Evolutionary conservation across 2,797 vertebrate genomes (phyloP), one percentile per base, ranked within the genome.

Genomic region (Cyprinella venusta): DNA sequence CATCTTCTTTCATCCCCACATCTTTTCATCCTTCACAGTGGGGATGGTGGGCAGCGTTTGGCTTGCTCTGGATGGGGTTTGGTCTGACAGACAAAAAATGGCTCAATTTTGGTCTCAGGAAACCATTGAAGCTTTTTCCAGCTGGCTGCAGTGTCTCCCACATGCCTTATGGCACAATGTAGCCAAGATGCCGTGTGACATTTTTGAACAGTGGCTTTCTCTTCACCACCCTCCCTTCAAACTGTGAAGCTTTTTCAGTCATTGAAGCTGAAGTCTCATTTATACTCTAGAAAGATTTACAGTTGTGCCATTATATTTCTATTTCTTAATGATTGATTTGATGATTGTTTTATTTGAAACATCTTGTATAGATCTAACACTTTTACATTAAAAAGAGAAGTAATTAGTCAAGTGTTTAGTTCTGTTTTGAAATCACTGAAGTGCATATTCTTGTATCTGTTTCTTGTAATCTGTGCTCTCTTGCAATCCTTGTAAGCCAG

Each of bases 121-220:
- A 76, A 76, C 74, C 54, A 40, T 42, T 26, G 38, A 76, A 42
- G 74, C 54, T 61, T 26, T 36, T 61, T 76, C 54, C 54, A 76
- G 74, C 54, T 76, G 74, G 74, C 36, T 61, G 33, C n/a, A 61
- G 74, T 19, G n/a, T 76, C 54, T 76, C 74, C 74, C 74, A 61
- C 56, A 61, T 61, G 56, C 74, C 56, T 61, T 76, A 56, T 76
- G 56, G 54, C 38, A 42, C 54, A 26, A 24, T 42, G 10, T 9
- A 61, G 74, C 54, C 0, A 8, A 76, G n/a, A 45, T 76, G 74
- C 38, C 56, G 61, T 76, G 74, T 76, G 54, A 76, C 38, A 76
- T 76, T 76, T 76, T 56, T 76, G 54, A 75, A 76, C 56, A 30
- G 54, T 76, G 74, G 54, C 36, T 61, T 76, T 76, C 38, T 61